phyloP scores from a whole-genome alignment of 1,140 invertebrate species.

The Leptestheria dahalacensis region DNA sequence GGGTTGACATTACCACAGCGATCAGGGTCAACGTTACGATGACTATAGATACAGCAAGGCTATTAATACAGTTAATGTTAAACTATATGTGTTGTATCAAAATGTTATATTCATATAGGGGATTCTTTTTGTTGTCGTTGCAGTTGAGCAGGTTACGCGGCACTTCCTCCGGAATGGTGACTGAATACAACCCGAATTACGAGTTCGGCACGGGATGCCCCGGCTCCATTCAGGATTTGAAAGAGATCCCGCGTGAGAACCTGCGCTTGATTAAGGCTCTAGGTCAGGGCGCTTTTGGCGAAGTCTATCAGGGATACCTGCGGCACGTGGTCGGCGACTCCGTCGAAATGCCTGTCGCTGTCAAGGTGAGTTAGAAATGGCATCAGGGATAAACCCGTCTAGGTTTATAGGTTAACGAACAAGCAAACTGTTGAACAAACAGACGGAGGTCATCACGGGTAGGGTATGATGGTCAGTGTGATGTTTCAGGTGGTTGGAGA shows the following conservation, averaged over 20 bases:
- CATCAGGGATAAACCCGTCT: not conserved
- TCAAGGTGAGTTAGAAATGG: slow-evolving; percentile 60
- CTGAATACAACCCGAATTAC: slow-evolving; percentile 87
- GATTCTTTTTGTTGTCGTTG: not conserved
- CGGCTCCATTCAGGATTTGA: slow-evolving; percentile 61
- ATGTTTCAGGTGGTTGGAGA: too few species aligned
- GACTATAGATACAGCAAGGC: too few species aligned
- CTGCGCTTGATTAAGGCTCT: slow-evolving; percentile 76
- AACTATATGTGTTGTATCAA: not conserved
- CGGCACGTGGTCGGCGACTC: slow-evolving; percentile 56
- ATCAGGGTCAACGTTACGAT: too few species aligned
- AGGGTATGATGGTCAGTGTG: too few species aligned
- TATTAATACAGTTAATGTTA: too few species aligned
- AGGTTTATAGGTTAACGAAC: too few species aligned
- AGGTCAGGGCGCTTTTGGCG: slow-evolving; percentile 93
- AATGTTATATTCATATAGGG: not conserved
- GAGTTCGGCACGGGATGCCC: slow-evolving; percentile 51
- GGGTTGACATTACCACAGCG: too few species aligned
- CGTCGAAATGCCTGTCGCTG: slow-evolving; percentile 74
- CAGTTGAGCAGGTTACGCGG: slow-evolving; percentile 58
- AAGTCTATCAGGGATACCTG: slow-evolving; percentile 88
- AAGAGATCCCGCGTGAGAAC: slow-evolving; percentile 71
- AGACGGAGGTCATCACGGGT: too few species aligned
- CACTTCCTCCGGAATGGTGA: slow-evolving; percentile 50
- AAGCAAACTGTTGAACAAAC: too few species aligned